Evolutionary conservation across 2,113 vertebrate genomes (phyloP).

Genomic region (Lathamus discolor): DNA sequence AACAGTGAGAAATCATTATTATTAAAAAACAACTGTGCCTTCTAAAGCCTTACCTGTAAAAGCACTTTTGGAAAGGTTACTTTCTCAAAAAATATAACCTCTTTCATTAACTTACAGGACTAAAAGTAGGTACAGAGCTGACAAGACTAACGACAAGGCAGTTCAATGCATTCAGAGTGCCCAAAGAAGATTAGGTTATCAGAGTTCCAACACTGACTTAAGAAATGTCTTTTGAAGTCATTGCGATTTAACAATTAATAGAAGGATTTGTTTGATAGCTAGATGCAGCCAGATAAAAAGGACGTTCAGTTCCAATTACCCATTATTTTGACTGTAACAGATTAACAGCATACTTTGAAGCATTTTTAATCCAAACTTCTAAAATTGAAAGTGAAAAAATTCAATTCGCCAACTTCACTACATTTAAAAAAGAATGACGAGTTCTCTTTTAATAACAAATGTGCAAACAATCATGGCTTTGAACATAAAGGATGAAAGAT

Average conservation of each 20-base stretch:
- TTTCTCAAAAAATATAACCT: background rate
- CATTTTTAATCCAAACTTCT: background rate
- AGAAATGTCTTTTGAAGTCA: conserved; percentile 2
- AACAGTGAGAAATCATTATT: background rate
- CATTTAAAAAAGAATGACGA: background rate
- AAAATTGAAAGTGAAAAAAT: conserved; percentile 3
- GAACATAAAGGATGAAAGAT: conserved; percentile 14
- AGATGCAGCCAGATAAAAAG: conserved; percentile 5
- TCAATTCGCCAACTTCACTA: background rate
- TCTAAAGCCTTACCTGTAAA: background rate
- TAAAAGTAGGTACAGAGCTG: background rate
- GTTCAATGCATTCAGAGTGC: background rate
- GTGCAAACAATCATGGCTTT: conserved; percentile 8
- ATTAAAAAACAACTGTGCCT: background rate
- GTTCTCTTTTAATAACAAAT: background rate
- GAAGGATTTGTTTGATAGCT: conserved; percentile 13
- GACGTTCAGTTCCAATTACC: background rate
- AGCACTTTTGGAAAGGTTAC: background rate
- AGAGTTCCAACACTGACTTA: background rate
- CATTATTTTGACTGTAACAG: conserved; percentile 6
- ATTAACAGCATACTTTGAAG: background rate
- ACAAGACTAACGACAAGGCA: background rate
- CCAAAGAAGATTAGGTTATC: background rate
- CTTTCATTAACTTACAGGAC: background rate
- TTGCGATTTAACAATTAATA: conserved; percentile 16